phyloP scores from a whole-genome alignment of 1,140 invertebrate genomes.

The Pogonus chalceus region DNA sequence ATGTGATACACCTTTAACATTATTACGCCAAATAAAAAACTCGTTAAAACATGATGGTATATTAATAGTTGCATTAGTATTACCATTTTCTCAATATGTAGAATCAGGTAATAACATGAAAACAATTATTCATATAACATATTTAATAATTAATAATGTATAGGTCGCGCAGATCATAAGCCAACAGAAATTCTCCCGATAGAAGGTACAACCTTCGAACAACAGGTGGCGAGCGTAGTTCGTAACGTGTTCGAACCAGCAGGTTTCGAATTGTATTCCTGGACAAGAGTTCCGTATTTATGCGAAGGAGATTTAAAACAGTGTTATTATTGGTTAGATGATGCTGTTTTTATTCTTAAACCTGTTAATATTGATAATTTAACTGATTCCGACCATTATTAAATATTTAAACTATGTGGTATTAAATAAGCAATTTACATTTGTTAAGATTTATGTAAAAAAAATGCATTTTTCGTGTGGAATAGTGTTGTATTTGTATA shows the following conservation, averaged over 20 bases:
- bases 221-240: slow-evolving; percentile 63
- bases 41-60: slow-evolving; percentile 57
- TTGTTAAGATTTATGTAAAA: no score
- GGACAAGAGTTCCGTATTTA: slow-evolving; percentile 81
- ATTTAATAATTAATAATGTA: slow-evolving; percentile 20
- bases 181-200: slow-evolving; percentile 63
- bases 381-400: no score
- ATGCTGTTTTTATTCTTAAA: slow-evolving; percentile 69
- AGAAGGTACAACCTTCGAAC: slow-evolving; percentile 60
- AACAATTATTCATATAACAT: not conserved
- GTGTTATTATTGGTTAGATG: slow-evolving; percentile 82
- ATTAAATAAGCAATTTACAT: no score
- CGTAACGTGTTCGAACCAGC: slow-evolving; percentile 56
- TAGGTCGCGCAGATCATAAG: slow-evolving; percentile 53
- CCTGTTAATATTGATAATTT: no score
- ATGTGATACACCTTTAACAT: slow-evolving; percentile 65
- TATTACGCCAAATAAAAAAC: slow-evolving; percentile 57
- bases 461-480: no score
- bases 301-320: slow-evolving; percentile 90
- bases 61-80: slow-evolving; percentile 71
- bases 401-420: no score
- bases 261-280: slow-evolving; percentile 62
- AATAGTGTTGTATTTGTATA: no score
- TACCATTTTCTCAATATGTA: slow-evolving; percentile 84
- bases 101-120: slow-evolving; percentile 51